Conservation (phyloP, 2,888 invertebrate genomes). For the Scaptomyza tumidula region DNA sequence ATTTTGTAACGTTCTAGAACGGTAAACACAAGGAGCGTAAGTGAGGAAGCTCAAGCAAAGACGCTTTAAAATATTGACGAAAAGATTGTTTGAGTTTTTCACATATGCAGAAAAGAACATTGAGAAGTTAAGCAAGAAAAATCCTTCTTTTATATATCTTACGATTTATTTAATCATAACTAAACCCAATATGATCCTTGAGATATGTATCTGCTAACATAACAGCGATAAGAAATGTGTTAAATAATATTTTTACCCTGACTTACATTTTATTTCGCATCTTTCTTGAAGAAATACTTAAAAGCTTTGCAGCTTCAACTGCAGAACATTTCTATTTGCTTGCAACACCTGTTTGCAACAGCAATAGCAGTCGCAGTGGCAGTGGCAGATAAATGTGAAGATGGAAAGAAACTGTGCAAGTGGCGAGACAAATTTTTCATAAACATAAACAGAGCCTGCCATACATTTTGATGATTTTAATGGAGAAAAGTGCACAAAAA, state of each 20-base stretch:
- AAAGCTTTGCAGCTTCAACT: conserved; percentile 1
- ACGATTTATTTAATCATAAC: too few species aligned
- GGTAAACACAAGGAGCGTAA: conserved; percentile 16
- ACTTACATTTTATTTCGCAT: too few species aligned
- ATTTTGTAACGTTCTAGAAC: conserved; percentile 13
- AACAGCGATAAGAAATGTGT: too few species aligned
- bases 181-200: too few species aligned
- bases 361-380: too few species aligned
- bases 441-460: conserved; percentile 71
- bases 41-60: conserved; percentile 5
- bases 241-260: too few species aligned
- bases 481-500: conserved; percentile 79
- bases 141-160: too few species aligned
- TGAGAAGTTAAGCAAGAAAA: not conserved
- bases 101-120: not conserved
- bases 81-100: too few species aligned
- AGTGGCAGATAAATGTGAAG: conserved; percentile 3
- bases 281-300: not conserved
- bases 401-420: conserved; percentile 23
- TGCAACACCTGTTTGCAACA: conserved; percentile 11
- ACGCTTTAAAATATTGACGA: not conserved
- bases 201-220: too few species aligned
- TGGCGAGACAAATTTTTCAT: conserved; percentile 71
- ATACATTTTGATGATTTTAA: conserved; percentile 79
- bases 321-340: conserved; percentile 5